Evolutionary conservation across 1,140 invertebrate species (phyloP), one percentile per base, ranked within the genome.

Genomic region (Bombus cullumanus): DNA sequence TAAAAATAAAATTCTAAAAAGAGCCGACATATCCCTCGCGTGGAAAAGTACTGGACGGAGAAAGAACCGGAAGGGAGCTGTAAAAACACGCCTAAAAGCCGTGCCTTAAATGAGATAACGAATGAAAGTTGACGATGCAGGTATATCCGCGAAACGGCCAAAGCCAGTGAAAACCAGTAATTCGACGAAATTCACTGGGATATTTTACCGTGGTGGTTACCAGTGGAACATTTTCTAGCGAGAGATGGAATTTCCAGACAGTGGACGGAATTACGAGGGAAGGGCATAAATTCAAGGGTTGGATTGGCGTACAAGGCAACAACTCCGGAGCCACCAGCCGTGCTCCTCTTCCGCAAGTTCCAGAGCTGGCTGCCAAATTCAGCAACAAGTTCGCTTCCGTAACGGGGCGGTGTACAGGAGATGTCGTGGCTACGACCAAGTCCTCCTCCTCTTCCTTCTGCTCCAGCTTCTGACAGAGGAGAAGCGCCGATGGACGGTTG

Each of bases 341-440:
- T 22, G 15, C 34, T 25, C 9, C 74, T 83, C 25, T 53, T 28
- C 34, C 83, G 25, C 83, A 73, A 66, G 57, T 85, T 81, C 12
- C 57, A 12, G 69, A 37, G 31, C 12, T 22, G 15, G 78, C 41
- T 85, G 83, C 83, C 83, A 85, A 85, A 85, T 85, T 85, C 83
- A 85, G 83, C 83, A 85, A 85, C 83, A 85, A 85, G 83, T 85
- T 81, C 68, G 39, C 78, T 80, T 80, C 83, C 69, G 31, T 77
- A 59, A 78, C 57, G 62, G 78, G 39, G n/a, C 43, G 8, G 31
- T 0, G 59, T 28, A 6, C 59, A 28, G 22, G 73, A 53, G 73
- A 76, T 43, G 69, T 66, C 39, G 13, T 66, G 41, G 59, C 72
- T 71, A 64, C 71, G 43, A 39, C 6, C 43, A 43, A 15, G n/a